Percentiles rank a stretch among this genome's conserved stretches.
Conservation (phyloP, 2,888 invertebrate genomes). For the Synanthedon tipuliformis region DNA sequence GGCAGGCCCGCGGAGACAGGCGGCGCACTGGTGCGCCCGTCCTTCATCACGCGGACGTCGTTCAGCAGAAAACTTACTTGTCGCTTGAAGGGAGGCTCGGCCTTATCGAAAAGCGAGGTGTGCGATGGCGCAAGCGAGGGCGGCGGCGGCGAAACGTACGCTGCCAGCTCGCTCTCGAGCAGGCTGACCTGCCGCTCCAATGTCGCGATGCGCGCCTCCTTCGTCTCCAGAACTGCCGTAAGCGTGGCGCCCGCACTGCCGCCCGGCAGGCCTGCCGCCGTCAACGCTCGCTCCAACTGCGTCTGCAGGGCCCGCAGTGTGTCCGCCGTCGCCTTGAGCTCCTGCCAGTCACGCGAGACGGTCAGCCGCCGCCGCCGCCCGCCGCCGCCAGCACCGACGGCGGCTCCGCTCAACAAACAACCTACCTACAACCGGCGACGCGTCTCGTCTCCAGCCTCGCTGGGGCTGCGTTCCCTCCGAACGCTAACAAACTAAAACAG, state of each 20-base stretch:
- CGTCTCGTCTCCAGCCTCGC: conserved; percentile 34
- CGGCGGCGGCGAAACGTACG: conserved; percentile 62
- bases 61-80: conserved; percentile 89
- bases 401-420: conserved; percentile 34
- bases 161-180: conserved; percentile 80
- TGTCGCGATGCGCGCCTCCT: conserved; percentile 88
- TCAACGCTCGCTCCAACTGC: conserved; percentile 80
- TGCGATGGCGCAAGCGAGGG: conserved; percentile 66
- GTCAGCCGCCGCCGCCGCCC: conserved; percentile 52
- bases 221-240: conserved; percentile 83
- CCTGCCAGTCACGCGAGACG: conserved; percentile 70
- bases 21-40: conserved; percentile 68
- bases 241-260: conserved; percentile 74
- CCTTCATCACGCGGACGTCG: conserved; percentile 83
- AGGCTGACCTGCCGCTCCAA: conserved; percentile 87
- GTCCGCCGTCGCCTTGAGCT: conserved; percentile 87
- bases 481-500: conserved; percentile 6
- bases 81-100: conserved; percentile 77
- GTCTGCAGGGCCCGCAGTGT: conserved; percentile 84
- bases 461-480: conserved; percentile 22
- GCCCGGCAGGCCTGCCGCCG: conserved; percentile 72
- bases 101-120: conserved; percentile 73
- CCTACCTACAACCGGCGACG: conserved; percentile 36
- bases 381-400: conserved; percentile 26
- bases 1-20: conserved; percentile 28